Evolutionary conservation across 1,140 invertebrate genomes (phyloP).

Genomic region (Epicauta chinensis): DNA sequence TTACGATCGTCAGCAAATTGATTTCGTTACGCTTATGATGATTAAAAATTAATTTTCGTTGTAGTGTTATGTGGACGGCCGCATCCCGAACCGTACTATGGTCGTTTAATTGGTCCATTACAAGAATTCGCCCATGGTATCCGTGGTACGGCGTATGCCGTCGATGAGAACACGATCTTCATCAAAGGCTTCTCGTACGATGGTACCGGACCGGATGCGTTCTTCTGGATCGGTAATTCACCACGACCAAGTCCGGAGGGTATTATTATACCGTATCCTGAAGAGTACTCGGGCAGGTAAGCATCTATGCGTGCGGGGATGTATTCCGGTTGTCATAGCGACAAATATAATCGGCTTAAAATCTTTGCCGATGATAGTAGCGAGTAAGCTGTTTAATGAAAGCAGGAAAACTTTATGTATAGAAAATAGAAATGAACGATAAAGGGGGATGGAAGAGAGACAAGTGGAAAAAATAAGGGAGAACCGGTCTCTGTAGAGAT

Average conservation of each 20-base stretch:
- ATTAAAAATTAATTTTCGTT: conserved; percentile 27
- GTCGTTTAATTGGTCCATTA: conserved; percentile 63
- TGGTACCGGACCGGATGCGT: conserved; percentile 75
- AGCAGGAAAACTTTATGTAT: conserved; percentile 7
- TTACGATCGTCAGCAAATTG: conserved; percentile 24
- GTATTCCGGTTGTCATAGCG: conserved; percentile 11
- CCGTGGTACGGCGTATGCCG: conserved; percentile 70
- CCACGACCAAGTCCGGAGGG: conserved; percentile 69
- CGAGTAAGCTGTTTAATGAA: conserved; percentile 24
- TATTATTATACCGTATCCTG: conserved; percentile 77
- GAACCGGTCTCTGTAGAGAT: too few relatives aligned
- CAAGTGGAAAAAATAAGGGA: conserved; percentile 17
- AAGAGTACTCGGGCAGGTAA: conserved; percentile 67
- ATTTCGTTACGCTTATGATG: conserved; percentile 24
- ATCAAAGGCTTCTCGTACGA: conserved; percentile 83
- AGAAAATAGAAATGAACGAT: conserved; percentile 2
- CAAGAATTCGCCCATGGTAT: conserved; percentile 69
- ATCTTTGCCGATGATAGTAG: conserved; percentile 18
- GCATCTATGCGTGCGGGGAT: conserved; percentile 22
- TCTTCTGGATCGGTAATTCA: conserved; percentile 82
- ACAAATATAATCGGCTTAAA: conserved; percentile 20
- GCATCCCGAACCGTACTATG: conserved; percentile 65
- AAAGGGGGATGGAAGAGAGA: conserved; percentile 4
- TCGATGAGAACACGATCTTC: conserved; percentile 81
- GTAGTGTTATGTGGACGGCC: conserved; percentile 41